phyloP scores from a whole-genome alignment of 2,888 invertebrate species.

The Panzeria rudis region DNA sequence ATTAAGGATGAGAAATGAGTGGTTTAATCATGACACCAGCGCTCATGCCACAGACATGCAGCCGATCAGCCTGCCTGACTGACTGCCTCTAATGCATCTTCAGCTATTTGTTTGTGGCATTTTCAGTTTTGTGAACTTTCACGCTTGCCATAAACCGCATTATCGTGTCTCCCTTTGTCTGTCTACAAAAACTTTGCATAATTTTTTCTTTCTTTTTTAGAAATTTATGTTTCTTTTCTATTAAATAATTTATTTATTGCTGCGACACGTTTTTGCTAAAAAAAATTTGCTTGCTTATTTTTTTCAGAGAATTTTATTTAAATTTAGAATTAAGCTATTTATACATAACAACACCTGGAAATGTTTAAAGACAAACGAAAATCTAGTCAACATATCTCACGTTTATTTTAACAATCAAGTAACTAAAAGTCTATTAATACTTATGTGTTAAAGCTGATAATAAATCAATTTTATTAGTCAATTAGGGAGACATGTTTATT shows the following conservation, averaged over 20 bases:
- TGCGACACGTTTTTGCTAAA: slow-evolving; percentile 53
- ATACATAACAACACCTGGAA: slow-evolving; percentile 27
- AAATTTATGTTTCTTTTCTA: slow-evolving; percentile 51
- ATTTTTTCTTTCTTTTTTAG: slow-evolving; percentile 4
- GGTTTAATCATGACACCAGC: slow-evolving; percentile 41
- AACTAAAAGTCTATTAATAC: slow-evolving; percentile 11
- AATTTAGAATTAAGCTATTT: slow-evolving; percentile 47
- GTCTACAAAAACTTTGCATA: slow-evolving; percentile 35
- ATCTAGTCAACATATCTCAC: slow-evolving; percentile 39
- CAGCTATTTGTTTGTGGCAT: slow-evolving; percentile 34
- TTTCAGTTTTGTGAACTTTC: slow-evolving; percentile 58
- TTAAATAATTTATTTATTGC: slow-evolving; percentile 59
- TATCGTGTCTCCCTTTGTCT: slow-evolving; percentile 48
- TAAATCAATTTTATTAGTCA: slow-evolving; percentile 45
- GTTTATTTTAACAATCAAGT: neutral
- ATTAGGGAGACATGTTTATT: neutral
- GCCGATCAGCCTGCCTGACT: neutral
- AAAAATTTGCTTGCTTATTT: neutral
- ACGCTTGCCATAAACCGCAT: slow-evolving; percentile 58
- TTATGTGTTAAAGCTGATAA: neutral
- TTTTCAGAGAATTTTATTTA: slow-evolving; percentile 28
- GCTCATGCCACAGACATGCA: slow-evolving; percentile 6
- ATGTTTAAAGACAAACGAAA: neutral
- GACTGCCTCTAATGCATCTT: slow-evolving; percentile 1
- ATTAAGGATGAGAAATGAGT: slow-evolving; percentile 45